Base-by-base conservation (phyloP, 1,140 invertebrate species). In the Scylla paramamosain region DNA sequence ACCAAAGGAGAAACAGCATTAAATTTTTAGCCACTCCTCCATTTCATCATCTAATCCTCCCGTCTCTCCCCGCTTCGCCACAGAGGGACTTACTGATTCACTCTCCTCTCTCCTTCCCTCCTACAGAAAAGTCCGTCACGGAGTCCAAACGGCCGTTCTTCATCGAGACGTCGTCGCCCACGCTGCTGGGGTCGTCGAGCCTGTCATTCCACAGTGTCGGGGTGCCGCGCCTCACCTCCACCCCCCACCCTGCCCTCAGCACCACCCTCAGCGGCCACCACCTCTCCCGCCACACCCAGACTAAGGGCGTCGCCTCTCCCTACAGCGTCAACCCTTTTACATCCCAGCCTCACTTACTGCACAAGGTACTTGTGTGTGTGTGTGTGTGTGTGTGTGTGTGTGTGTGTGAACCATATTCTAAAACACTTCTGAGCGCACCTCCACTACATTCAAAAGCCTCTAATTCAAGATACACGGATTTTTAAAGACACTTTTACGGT, bases 241-340 rank as follows among this genome's bases (percentile, higher is more conserved):
- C 94, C 4, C 93, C 95, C 29, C 29, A 94, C 28, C 39, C 93
- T 25, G 59, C 93, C 83, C 90, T 93, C 82, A 46, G 87, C 84
- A 93, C 94, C 39, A 93, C 95, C 77, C 84, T 94, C n/a, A 94
- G 91, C 32, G 95, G 90, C 46, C 93, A 95, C 92, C 91, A 95
- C 86, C 46, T 95, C 39, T 16, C 84, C n/a, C 59, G 93, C 52
- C 14, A 93, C 94, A 10, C 95, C 95, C 29, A 59, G 6, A 28
- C 39, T 8, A 91, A 67, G 29, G 59, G 45, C 10, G 93, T 29
- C 16, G 93, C 92, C 0, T 95, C 94, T 10, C 96, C 96, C 12
- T 96, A 96, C 93, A 96, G 96, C 86, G 96, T 96, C 48, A 96
- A 96, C 28, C 95, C 93, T 29, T 96, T 96, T 82, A 96, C 96